Percentiles rank a stretch among this genome's conserved stretches.
phyloP scores from a whole-genome alignment of 1,140 invertebrate genomes.

The Camponotus pennsylvanicus region DNA sequence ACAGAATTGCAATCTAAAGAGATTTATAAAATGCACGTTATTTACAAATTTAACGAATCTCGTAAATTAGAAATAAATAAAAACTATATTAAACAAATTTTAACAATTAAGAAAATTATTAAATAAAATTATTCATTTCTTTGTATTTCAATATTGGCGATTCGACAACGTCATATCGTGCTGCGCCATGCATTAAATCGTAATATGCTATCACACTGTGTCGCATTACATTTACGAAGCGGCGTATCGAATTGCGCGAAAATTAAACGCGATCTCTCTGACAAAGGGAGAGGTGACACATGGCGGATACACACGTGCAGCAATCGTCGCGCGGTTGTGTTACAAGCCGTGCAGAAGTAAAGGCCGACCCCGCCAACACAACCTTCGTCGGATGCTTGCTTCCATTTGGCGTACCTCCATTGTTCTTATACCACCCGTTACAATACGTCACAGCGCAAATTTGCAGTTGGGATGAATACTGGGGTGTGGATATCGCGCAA shows the following conservation, averaged over 20 bases:
- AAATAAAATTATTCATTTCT: no score
- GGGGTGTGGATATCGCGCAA: constrained; percentile 30
- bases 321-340: not conserved
- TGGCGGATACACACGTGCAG: not conserved
- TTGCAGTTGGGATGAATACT: constrained; percentile 22
- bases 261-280: constrained; percentile 19
- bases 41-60: constrained; percentile 9
- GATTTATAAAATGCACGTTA: no score
- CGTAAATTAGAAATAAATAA: not conserved
- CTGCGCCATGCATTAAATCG: not conserved
- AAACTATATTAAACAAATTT: no score
- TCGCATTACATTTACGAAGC: not conserved
- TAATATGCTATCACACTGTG: not conserved
- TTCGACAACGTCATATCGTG: not conserved
- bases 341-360: constrained; percentile 7
- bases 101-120: no score
- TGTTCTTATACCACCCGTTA: constrained; percentile 52
- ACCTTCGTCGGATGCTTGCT: constrained; percentile 8
- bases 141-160: not conserved
- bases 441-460: constrained; percentile 30
- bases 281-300: not conserved
- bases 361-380: not conserved
- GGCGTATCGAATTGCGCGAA: constrained; percentile 26
- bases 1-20: not conserved
- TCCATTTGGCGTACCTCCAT: constrained; percentile 47